Percentiles rank a stretch among this genome's conserved stretches.
phyloP scores from a whole-genome alignment of 2,797 vertebrate genomes.

The Naso thynnoides region DNA sequence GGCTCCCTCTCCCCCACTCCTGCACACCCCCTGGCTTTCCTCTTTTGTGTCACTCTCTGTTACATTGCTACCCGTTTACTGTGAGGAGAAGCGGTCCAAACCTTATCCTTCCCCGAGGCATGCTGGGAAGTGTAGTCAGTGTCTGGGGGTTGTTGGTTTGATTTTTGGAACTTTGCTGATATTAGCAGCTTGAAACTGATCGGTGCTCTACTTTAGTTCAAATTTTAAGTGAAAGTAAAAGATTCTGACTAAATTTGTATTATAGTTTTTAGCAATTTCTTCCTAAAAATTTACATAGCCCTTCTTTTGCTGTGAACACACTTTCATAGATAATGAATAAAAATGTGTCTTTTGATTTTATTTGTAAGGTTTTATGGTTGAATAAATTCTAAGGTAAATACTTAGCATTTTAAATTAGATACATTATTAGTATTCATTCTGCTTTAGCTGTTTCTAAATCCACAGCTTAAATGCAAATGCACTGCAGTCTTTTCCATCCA shows the following conservation, averaged over 20 bases:
- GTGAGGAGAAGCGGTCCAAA: conserved; percentile 83
- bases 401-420: conserved; percentile 85
- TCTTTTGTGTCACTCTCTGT: conserved; percentile 87
- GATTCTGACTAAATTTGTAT: background rate
- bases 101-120: conserved; percentile 79
- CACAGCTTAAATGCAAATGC: conserved; percentile 83
- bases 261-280: conserved; percentile 5
- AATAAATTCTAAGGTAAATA: conserved; percentile 79
- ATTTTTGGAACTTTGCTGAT: conserved; percentile 48
- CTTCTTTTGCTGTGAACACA: conserved; percentile 38
- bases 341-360: conserved; percentile 60
- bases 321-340: conserved; percentile 45
- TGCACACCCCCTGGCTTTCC: conserved; percentile 84
- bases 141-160: conserved; percentile 45
- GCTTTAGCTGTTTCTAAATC: conserved; percentile 75
- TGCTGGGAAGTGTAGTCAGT: conserved; percentile 87
- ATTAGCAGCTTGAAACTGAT: conserved; percentile 53
- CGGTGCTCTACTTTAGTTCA: conserved; percentile 18
- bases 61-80: conserved; percentile 82
- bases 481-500: conserved; percentile 73
- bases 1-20: conserved; percentile 81
- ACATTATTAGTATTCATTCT: conserved; percentile 82
- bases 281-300: conserved; percentile 34
- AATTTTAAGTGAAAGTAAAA: conserved; percentile 13
- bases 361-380: conserved; percentile 60